Percentiles rank a stretch among this genome's conserved stretches.
Evolutionary conservation across 2,113 vertebrate genomes (phyloP).

Genomic region (Zeus faber): DNA sequence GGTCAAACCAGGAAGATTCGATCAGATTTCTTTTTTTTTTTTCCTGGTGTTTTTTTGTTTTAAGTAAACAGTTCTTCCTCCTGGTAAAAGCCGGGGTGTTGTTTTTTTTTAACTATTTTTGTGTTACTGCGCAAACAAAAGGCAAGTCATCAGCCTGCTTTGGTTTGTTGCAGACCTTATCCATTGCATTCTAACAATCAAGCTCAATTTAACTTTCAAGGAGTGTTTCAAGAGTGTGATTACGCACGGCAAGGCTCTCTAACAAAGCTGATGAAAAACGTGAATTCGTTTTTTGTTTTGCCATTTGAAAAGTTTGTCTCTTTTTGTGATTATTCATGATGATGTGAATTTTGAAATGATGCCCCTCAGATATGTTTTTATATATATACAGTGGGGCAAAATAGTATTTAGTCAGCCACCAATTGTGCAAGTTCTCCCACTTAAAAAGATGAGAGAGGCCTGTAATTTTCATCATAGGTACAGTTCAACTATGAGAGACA

Average conservation of each 20-base stretch:
- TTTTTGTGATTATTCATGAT: not conserved
- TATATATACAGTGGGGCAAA: too few species aligned
- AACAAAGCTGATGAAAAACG: not conserved
- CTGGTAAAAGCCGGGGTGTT: not conserved
- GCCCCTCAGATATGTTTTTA: too few species aligned
- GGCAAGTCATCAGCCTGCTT: not conserved
- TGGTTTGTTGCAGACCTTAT: not conserved
- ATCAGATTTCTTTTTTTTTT: conserved; percentile 36
- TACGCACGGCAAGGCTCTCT: not conserved
- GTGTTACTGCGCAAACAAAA: too few species aligned
- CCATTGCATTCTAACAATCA: not conserved
- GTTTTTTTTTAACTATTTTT: not conserved
- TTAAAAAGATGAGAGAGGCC: too few species aligned
- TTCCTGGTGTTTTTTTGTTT: too few species aligned
- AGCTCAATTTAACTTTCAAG: not conserved
- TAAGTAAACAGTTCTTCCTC: conserved; percentile 3
- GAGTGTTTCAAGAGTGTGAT: not conserved
- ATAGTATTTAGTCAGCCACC: too few species aligned
- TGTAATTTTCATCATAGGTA: too few species aligned
- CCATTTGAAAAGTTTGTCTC: conserved; percentile 8
- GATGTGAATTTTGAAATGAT: not conserved
- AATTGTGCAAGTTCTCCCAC: too few species aligned
- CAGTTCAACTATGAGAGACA: too few species aligned
- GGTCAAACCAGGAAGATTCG: conserved; percentile 16
- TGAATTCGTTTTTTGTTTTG: conserved; percentile 2